Evolutionary conservation across 2,888 invertebrate genomes (phyloP).

Genomic region (Drosophila meridiana): DNA sequence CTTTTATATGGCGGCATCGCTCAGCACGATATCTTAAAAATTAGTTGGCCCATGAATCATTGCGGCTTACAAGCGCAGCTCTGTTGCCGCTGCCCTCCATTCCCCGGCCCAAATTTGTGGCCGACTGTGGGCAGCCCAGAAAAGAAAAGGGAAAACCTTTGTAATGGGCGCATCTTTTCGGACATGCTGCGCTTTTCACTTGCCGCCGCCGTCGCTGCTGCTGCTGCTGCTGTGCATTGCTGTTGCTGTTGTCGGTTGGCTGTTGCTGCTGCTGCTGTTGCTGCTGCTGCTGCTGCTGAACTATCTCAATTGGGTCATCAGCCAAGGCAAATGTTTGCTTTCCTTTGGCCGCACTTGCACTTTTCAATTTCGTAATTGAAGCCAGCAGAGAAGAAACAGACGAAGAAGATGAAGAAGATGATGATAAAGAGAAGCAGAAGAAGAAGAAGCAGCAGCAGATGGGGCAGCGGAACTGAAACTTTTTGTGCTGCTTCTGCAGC

Average conservation of each 20-base stretch:
- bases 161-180: slow-evolving; percentile 43
- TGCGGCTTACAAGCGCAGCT: slow-evolving; percentile 36
- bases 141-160: slow-evolving; percentile 47
- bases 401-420: neutral
- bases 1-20: slow-evolving; percentile 21
- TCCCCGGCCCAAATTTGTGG: neutral
- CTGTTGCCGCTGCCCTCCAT: neutral
- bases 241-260: neutral
- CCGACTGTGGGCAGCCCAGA: slow-evolving; percentile 3
- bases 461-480: slow-evolving; percentile 22
- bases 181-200: slow-evolving; percentile 55
- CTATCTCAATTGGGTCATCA: slow-evolving; percentile 74
- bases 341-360: slow-evolving; percentile 67
- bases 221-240: neutral
- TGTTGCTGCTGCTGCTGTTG: slow-evolving; percentile 1
- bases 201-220: slow-evolving; percentile 2
- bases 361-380: slow-evolving; percentile 73
- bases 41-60: slow-evolving; percentile 56
- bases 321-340: slow-evolving; percentile 50
- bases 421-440: neutral
- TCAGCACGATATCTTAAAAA: slow-evolving; percentile 49
- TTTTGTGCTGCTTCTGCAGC: slow-evolving; percentile 11
- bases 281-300: slow-evolving; percentile 28
- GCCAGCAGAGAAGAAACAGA: slow-evolving; percentile 14
- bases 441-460: neutral